A percentile compares a stretch with the other conserved stretches of the same genome.
Conservation (phyloP, 2,113 vertebrate species). For the Glaucomys volans region DNA sequence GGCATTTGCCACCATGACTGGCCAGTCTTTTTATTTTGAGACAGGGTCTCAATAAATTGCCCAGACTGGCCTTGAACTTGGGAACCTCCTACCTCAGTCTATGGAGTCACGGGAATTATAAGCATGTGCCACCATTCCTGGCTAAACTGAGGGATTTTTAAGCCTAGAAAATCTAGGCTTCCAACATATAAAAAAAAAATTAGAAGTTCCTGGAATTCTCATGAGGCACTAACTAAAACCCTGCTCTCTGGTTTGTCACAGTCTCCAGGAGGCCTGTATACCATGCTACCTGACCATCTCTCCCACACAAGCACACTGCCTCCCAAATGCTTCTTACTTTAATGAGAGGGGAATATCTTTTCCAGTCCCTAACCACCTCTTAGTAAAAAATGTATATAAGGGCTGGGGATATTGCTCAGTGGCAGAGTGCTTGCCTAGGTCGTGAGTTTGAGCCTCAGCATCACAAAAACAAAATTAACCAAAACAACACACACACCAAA, state of each 20-base stretch:
- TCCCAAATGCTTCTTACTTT: slow-evolving; percentile 35
- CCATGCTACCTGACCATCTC: not conserved
- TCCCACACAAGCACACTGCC: not conserved
- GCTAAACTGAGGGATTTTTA: not conserved
- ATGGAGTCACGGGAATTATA: no score
- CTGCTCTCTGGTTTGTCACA: slow-evolving; percentile 24
- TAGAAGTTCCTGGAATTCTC: not conserved
- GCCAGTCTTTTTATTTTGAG: no score
- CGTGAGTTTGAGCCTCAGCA: not conserved
- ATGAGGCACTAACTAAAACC: not conserved
- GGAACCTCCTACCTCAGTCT: no score
- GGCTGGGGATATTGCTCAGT: not conserved
- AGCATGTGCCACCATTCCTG: no score
- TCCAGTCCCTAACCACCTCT: slow-evolving; percentile 20
- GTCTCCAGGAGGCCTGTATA: not conserved
- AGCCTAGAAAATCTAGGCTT: not conserved
- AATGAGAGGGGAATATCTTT: slow-evolving; percentile 2
- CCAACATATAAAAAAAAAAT: not conserved
- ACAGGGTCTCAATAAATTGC: no score
- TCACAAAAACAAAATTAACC: not conserved
- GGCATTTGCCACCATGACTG: no score
- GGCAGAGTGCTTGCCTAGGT: not conserved
- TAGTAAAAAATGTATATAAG: not conserved
- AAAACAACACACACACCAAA: not conserved
- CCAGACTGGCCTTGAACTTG: no score